Conservation (phyloP, 37 sponge, comb jelly and placozoan species). For the Cladorhizidae sp. region DNA sequence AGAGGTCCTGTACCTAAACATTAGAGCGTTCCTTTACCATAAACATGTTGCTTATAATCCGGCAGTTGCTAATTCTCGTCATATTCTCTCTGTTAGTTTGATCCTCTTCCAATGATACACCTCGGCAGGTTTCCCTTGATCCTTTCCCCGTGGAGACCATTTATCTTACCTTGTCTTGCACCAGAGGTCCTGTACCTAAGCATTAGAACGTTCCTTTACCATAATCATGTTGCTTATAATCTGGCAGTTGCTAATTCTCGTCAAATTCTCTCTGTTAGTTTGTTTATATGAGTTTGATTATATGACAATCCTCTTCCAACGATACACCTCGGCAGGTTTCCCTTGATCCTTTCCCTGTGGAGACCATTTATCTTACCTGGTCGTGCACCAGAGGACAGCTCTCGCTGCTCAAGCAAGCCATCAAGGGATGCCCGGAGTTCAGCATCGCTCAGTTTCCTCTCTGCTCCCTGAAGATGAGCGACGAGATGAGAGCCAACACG, state of each 20-base stretch:
- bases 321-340: no score
- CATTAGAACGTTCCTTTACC: not conserved
- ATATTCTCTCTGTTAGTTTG: not conserved
- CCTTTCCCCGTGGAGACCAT: constrained; percentile 83
- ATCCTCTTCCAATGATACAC: no score
- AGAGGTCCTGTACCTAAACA: constrained; percentile 47
- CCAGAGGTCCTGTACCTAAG: not conserved
- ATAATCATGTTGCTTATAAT: not conserved
- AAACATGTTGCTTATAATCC: not conserved
- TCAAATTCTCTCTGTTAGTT: not conserved
- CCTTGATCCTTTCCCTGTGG: constrained; percentile 82
- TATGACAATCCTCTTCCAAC: not conserved
- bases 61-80: not conserved
- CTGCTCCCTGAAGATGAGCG: constrained; percentile 42
- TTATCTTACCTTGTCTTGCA: constrained; percentile 71
- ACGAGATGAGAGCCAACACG: constrained; percentile 45
- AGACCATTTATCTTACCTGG: constrained; percentile 76
- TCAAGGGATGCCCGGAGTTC: constrained; percentile 84
- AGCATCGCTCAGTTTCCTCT: constrained; percentile 79
- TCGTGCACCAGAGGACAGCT: constrained; percentile 73
- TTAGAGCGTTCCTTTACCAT: not conserved
- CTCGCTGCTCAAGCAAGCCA: constrained; percentile 81
- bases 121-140: constrained; percentile 60
- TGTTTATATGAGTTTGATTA: not conserved
- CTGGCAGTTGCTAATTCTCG: not conserved